Evolutionary conservation across 2,113 vertebrate species (phyloP), one percentile per base, ranked within the genome.

Genomic region (Trogon melanurus): DNA sequence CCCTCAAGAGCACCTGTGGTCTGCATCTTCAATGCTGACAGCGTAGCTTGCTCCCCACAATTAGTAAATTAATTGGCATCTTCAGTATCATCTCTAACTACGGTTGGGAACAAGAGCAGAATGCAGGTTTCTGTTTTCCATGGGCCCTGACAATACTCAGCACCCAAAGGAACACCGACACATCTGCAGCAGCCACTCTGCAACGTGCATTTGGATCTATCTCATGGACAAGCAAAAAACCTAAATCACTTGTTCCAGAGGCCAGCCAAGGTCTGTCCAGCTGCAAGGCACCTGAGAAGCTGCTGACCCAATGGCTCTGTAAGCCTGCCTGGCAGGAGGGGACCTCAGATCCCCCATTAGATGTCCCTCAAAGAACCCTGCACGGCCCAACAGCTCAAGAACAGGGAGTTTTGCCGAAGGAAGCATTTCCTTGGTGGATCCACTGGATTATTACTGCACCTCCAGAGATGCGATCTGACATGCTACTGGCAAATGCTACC

Each of bases 371-470:
- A 91, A 79, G 86, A 64, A 93, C 78, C 56, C 51, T 34, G 44
- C 60, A 58, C 0, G 3, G 51, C 51, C 44, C 23, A 71, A 62
- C 36, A 62, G 75, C 48, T 84, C 69, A n/a, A 80, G 50, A 38
- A 70, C 0, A 7, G 76, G 23, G 13, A 6, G 3, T 79, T 86
- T 72, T 81, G 30, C 57, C 73, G 57, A 86, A 69, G 50, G 75
- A 90, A 61, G 50, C 6, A 1, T 74, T 79, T 91, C 60, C 60
- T 91, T 71, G 74, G 44, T 36, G 65, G 61, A 89, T 64, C 47
- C 85, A 90, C 78, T 94, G 94, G 78, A 89, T 93, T 89, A 75
- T 81, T 69, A 64, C 80, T 73, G 50, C 44, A 89, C 83, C 67
- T 85, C 74, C 60, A 86, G 41, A 89, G 74, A 73, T 0, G 54